Percentiles rank a stretch among this genome's conserved stretches.
These are phyloP conservation scores for Lophius americanus DNA, from an alignment of 2,797 vertebrate genomes.

Conservation along the genomic window DNA sequence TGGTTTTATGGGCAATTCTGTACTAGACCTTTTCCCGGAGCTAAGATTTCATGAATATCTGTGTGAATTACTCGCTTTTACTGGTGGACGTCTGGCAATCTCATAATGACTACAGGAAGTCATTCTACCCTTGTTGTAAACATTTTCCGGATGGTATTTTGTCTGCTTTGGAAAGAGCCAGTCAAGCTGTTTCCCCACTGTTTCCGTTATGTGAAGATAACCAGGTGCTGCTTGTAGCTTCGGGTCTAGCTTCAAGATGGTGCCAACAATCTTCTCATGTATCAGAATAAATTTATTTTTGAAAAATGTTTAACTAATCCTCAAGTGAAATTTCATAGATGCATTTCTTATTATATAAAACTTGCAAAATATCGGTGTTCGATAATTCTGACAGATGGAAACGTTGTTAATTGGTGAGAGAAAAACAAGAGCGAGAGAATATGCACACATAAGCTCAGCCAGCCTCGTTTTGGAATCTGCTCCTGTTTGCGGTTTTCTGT, in stretches of 20 bases:
- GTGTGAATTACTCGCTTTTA: too few relatives aligned
- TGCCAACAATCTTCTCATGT: background rate
- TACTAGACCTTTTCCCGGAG: too few relatives aligned
- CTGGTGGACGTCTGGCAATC: background rate
- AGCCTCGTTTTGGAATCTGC: conserved; percentile 39
- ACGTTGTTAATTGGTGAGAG: background rate
- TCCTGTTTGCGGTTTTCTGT: conserved; percentile 58
- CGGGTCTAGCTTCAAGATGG: too few relatives aligned
- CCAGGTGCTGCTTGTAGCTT: too few relatives aligned
- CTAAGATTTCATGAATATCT: too few relatives aligned
- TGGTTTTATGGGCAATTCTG: too few relatives aligned
- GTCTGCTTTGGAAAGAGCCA: background rate
- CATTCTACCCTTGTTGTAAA: background rate
- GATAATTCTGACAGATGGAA: conserved; percentile 5
- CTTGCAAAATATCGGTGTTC: background rate
- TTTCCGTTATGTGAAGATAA: too few relatives aligned
- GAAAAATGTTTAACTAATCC: background rate
- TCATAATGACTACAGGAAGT: conserved; percentile 1
- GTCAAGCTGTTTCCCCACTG: too few relatives aligned
- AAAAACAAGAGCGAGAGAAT: background rate
- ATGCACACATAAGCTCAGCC: background rate
- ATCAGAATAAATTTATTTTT: background rate
- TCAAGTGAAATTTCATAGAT: background rate
- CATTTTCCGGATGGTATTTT: background rate
- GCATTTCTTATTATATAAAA: background rate